Percentiles rank a stretch among this genome's conserved stretches.
Conservation (phyloP, 2,113 vertebrate species). For the Callionymus lyra region DNA sequence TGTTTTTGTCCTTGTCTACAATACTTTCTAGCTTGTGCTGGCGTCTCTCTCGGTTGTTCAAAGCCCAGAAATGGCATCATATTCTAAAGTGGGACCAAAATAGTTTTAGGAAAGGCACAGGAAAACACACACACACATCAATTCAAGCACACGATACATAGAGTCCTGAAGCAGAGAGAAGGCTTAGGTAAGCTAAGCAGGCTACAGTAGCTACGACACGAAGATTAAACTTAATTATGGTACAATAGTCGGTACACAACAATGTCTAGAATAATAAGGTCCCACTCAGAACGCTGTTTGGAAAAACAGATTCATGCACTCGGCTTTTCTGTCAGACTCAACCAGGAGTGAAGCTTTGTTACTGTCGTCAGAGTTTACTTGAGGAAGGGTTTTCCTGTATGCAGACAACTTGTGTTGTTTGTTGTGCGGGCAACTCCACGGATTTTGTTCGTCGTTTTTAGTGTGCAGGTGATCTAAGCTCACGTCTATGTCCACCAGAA, state of each 20-base stretch:
- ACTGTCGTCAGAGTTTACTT: slow-evolving; percentile 36
- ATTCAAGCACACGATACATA: slow-evolving; percentile 60
- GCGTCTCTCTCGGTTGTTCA: slow-evolving; percentile 30
- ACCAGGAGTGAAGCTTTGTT: slow-evolving; percentile 40
- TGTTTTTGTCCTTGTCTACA: slow-evolving; percentile 16
- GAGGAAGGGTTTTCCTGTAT: slow-evolving; percentile 29
- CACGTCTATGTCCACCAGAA: slow-evolving; percentile 60
- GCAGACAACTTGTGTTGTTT: slow-evolving; percentile 22
- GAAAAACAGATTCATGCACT: slow-evolving; percentile 58
- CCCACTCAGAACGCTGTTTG: slow-evolving; percentile 58
- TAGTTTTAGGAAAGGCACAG: slow-evolving; percentile 66
- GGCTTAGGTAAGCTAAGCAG: slow-evolving; percentile 64
- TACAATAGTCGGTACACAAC: slow-evolving; percentile 54
- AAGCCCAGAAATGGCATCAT: slow-evolving; percentile 44
- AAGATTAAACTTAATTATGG: slow-evolving; percentile 58
- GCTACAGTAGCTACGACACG: slow-evolving; percentile 68
- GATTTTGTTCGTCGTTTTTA: slow-evolving; percentile 20
- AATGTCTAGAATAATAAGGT: slow-evolving; percentile 54
- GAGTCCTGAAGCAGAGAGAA: slow-evolving; percentile 64
- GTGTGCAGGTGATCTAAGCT: slow-evolving; percentile 46
- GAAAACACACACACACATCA: slow-evolving; percentile 54
- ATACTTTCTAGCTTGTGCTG: slow-evolving; percentile 36
- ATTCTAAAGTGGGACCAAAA: slow-evolving; percentile 67
- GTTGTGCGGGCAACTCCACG: slow-evolving; percentile 34
- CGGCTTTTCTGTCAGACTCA: slow-evolving; percentile 38